phyloP scores from a whole-genome alignment of 2,797 vertebrate species.

The Mionectes olivaceus region DNA sequence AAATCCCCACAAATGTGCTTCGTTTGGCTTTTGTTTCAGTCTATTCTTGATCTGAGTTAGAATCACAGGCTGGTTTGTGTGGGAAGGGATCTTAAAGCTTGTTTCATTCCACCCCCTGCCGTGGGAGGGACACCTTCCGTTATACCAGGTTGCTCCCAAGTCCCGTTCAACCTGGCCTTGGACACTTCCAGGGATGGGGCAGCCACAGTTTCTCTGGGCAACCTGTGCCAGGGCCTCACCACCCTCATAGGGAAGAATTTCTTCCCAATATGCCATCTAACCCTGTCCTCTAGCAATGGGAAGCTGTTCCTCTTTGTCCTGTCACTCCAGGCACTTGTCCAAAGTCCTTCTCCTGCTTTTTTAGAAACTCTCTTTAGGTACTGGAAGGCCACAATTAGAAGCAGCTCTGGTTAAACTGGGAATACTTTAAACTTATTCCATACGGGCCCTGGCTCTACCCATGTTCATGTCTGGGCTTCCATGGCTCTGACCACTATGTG shows the following conservation, averaged over 20 bases:
- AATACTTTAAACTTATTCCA: not conserved
- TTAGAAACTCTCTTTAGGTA: not conserved
- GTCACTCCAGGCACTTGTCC: not conserved
- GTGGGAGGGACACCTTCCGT: not conserved
- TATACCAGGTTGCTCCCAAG: not conserved
- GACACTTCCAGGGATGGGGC: not conserved
- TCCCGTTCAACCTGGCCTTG: fast-evolving
- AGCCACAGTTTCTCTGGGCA: not conserved
- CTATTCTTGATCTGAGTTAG: not conserved
- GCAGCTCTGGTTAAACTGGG: not conserved
- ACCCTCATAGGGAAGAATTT: not conserved
- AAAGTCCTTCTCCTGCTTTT: not conserved
- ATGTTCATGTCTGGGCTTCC: not conserved
- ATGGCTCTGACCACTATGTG: not conserved
- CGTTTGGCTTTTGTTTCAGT: not conserved
- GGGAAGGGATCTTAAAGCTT: not conserved
- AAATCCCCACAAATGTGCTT: fast-evolving
- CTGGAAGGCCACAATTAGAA: not conserved
- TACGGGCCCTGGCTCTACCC: not conserved
- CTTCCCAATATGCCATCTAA: not conserved
- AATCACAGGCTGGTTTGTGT: not conserved
- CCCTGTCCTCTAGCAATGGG: not conserved
- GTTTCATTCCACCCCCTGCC: not conserved
- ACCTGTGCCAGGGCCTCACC: not conserved
- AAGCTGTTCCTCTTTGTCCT: not conserved